Conservation (phyloP, 2,113 vertebrate genomes). For the Oryctolagus cuniculus region DNA sequence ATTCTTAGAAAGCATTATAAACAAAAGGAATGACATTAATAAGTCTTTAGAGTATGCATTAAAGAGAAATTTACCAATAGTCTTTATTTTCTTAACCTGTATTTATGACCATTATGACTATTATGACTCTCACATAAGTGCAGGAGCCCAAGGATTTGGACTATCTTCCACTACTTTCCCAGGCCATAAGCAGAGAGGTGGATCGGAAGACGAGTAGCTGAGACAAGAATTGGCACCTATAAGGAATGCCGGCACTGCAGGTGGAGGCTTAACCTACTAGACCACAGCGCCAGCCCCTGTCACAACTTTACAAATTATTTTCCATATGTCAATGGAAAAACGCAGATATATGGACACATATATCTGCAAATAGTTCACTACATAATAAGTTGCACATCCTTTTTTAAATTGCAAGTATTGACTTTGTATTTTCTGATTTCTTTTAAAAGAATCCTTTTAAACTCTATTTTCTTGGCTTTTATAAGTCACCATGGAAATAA, state of each 20-base stretch:
- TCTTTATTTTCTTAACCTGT: background rate
- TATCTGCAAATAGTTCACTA: background rate
- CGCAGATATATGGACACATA: background rate
- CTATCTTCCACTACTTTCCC: too few species aligned
- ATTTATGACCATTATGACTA: background rate
- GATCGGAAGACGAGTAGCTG: too few species aligned
- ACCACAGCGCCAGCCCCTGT: background rate
- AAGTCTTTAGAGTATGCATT: background rate
- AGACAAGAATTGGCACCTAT: too few species aligned
- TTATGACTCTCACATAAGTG: too few species aligned
- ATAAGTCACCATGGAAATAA: background rate
- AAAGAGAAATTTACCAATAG: background rate
- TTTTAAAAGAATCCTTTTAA: background rate
- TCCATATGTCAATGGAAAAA: background rate
- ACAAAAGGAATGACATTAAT: background rate
- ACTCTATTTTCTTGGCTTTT: background rate
- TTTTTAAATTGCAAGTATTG: background rate
- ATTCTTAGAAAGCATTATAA: background rate
- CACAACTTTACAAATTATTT: background rate
- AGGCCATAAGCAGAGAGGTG: too few species aligned
- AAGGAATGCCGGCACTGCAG: too few species aligned
- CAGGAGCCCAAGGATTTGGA: too few species aligned
- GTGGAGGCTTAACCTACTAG: too few species aligned
- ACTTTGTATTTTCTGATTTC: background rate
- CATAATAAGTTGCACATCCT: background rate